phyloP scores from a whole-genome alignment of 2,113 vertebrate genomes.

The Sylvilagus bachmani region DNA sequence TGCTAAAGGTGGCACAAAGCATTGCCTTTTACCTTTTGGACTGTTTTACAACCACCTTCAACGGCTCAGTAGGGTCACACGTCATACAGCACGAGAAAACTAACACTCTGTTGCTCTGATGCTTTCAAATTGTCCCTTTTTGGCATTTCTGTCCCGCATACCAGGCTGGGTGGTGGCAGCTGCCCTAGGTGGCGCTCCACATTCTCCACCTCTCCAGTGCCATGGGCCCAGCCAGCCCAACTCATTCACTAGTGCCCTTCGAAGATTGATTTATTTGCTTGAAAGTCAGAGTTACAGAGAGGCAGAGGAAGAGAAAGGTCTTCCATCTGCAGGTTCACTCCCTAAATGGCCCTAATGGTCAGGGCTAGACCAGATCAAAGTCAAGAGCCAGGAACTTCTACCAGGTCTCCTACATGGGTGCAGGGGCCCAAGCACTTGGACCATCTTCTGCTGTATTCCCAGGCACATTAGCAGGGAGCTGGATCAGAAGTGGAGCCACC shows the following conservation, averaged over 20 bases:
- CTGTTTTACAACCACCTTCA: not conserved
- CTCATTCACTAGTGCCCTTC: not conserved
- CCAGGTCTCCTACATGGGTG: too few relatives aligned
- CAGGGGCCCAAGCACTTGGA: too few relatives aligned
- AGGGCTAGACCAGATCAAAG: too few relatives aligned
- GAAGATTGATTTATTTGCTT: too few relatives aligned
- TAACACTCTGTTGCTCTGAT: not conserved
- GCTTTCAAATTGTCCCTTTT: not conserved
- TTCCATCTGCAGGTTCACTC: too few relatives aligned
- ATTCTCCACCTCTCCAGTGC: accelerated
- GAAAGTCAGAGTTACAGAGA: too few relatives aligned
- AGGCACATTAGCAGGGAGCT: too few relatives aligned
- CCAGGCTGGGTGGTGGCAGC: not conserved
- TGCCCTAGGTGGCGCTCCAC: not conserved
- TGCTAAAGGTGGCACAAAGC: not conserved
- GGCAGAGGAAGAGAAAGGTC: too few relatives aligned
- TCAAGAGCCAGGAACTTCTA: too few relatives aligned
- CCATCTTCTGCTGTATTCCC: too few relatives aligned
- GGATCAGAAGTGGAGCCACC: too few relatives aligned
- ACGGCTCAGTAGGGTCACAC: not conserved
- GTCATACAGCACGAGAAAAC: not conserved
- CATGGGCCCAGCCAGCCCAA: not conserved
- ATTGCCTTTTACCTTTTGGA: not conserved
- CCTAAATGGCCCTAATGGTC: too few relatives aligned
- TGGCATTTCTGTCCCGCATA: not conserved